Base-by-base conservation (phyloP, 1,140 invertebrate genomes). In the Rhyzopertha dominica region DNA sequence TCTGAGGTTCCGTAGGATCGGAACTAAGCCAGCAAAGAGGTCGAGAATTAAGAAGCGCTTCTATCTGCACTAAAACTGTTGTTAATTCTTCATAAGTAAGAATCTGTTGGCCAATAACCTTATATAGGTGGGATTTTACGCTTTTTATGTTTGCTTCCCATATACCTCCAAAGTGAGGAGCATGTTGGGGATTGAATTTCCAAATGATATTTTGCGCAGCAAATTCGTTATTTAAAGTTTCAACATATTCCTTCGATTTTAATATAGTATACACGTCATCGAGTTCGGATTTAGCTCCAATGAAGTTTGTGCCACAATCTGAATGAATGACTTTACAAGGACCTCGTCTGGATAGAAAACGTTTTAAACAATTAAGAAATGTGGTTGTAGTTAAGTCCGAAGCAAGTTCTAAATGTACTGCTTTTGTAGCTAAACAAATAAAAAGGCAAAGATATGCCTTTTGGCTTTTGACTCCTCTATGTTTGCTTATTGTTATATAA, bases 121-220 rank as follows among this genome's bases (percentile, higher is more conserved):
- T 47, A 42, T 39, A n/a, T n/a, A n/a, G n/a, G n/a, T 63, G 62
- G 17, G 50, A 43, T 43, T 71, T 72, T 3, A 61, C 49, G 16
- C 44, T 46, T 48, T 65, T 65, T 0, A 72, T 58, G 1, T 51
- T 58, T 2, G 59, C 40, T 49, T 73, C 71, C 54, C 64, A 68
- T 14, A 66, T 25, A 5, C 66, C 68, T 16, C 68, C 67, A 38
- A 71, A 67, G 53, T 70, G 61, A 5, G 63, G 58, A 9, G 64
- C 59, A 3, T 24, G 14, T 16, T 68, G 60, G 1, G 68, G 65
- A 42, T 66, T 66, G 40, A 72, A 68, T 9, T 64, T 36, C 65
- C 68, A 73, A 19, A n/a, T n/a, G n/a, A n/a, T n/a, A n/a, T n/a
- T n/a, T n/a, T n/a, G n/a, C n/a, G n/a, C n/a, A n/a, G n/a, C n/a